phyloP scores from a whole-genome alignment of 2,113 vertebrate species.

The cattle (Bos taurus) region DNA sequence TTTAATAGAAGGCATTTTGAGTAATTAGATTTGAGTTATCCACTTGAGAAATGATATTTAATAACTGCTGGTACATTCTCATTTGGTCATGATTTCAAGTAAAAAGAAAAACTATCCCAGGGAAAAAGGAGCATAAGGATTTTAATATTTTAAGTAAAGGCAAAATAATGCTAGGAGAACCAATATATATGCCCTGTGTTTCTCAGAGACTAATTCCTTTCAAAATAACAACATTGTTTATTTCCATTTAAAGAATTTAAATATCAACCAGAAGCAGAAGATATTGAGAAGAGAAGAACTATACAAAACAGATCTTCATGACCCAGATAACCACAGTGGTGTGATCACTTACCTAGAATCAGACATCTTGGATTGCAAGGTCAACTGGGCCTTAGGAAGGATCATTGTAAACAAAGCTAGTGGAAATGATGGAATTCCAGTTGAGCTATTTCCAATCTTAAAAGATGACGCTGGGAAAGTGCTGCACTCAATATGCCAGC shows the following conservation, averaged over 20 bases:
- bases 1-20: conserved; percentile 2
- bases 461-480: not conserved
- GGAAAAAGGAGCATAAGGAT: not conserved
- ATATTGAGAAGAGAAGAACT: not conserved
- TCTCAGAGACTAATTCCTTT: not conserved
- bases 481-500: not conserved
- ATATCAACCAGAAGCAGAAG: not conserved
- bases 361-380: not conserved
- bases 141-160: conserved; percentile 32
- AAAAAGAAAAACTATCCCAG: conserved; percentile 9
- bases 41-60: not conserved
- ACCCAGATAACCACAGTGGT: not conserved
- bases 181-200: not conserved
- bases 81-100: not conserved
- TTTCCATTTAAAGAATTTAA: conserved; percentile 13
- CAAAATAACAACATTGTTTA: not conserved
- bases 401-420: not conserved
- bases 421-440: not conserved
- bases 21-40: conserved; percentile 5
- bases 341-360: not conserved
- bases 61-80: not conserved
- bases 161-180: conserved; percentile 14
- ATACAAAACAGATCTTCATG: not conserved
- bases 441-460: not conserved
- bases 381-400: not conserved